Base-by-base conservation (phyloP, 2,888 invertebrate genomes). In the Zygaena filipendulae region DNA sequence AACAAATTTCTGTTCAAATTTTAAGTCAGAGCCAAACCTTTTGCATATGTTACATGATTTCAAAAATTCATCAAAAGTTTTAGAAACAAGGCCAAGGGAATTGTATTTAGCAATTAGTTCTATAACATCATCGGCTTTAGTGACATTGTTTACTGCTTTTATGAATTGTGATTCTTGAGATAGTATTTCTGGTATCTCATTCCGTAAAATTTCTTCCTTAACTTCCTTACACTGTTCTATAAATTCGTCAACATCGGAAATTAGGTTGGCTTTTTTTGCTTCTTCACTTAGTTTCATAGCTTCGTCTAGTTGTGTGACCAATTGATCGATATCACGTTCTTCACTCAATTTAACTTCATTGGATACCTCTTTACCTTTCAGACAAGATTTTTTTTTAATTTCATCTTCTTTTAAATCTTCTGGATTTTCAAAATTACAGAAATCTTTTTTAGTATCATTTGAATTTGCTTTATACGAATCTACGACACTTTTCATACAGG, bases 181-280 rank as follows among this genome's bases (percentile, higher is more conserved):
- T 6, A 8, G n/a, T 2, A 6, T n/a, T 22, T 32, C 20, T n/a
- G 3, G 22, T 31, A 3, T 29, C 13, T 13, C 33, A 30, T 23
- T 35, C 21, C 1, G 25, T 19, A 11, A 33, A 13, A 50, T 36
- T 24, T 37, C 37, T 13, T 30, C 34, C 36, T 50, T 57, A n/a
- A 58, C 38, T 25, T 43, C 33, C 31, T 52, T 39, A 35, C 59
- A 60, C n/a, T 42, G 38, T 33, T 40, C 37, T 8, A 62, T 46
- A 13, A 59, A 53, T 4, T 45, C 31, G 10, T 58, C 52, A 14
- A 53, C 28, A 18, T 39, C 38, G 1, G 45, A 33, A 11, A 54
- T 31, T 3, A 56, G 26, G 6, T 55, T 52, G 25, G 38, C 40
- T 9, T 44, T 23, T 36, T 50, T 49, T 2, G 47, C 49, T 38